These are phyloP conservation scores for Liolophura sinensis DNA, from an alignment of 1,140 invertebrate species.

Conservation along the genomic window DNA sequence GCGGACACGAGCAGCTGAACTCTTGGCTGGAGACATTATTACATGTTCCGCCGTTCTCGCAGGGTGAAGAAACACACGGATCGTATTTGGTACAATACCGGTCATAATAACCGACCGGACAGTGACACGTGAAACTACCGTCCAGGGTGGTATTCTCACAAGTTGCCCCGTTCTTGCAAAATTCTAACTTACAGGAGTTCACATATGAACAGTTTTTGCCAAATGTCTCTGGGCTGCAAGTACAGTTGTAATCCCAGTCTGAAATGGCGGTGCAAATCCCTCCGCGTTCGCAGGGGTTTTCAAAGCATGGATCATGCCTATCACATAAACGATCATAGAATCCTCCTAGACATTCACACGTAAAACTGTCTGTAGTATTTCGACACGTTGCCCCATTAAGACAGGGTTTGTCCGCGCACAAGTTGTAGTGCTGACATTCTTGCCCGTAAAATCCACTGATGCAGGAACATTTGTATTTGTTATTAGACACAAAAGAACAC, in stretches of 20 bases:
- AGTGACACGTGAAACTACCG: slow-evolving; percentile 31
- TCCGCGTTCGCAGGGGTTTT: slow-evolving; percentile 35
- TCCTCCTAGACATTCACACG: slow-evolving; percentile 46
- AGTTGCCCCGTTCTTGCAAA: slow-evolving; percentile 33
- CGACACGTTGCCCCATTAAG: slow-evolving; percentile 32
- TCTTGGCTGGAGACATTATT: slow-evolving; percentile 57
- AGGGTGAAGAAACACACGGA: slow-evolving; percentile 37
- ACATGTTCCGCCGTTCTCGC: slow-evolving; percentile 30
- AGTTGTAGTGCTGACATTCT: slow-evolving; percentile 65
- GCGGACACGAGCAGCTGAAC: slow-evolving; percentile 35
- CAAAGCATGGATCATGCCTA: slow-evolving; percentile 46
- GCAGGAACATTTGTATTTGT: slow-evolving; percentile 76
- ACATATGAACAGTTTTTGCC: slow-evolving; percentile 30
- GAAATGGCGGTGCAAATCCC: slow-evolving; percentile 22
- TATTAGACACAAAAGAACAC: slow-evolving; percentile 29
- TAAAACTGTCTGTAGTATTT: slow-evolving; percentile 26
- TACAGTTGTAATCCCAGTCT: slow-evolving; percentile 24
- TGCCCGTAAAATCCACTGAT: slow-evolving; percentile 65
- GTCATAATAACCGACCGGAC: slow-evolving; percentile 33
- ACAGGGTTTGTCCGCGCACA: slow-evolving; percentile 23
- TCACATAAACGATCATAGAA: slow-evolving; percentile 50
- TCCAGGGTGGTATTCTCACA: slow-evolving; percentile 21
- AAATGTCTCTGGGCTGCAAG: slow-evolving; percentile 30
- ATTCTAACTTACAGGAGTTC: slow-evolving; percentile 23
- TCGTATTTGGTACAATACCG: slow-evolving; percentile 29